phyloP scores from a whole-genome alignment of 92 coral and sea anemone genomes.

The Parazoanthus swiftii region DNA sequence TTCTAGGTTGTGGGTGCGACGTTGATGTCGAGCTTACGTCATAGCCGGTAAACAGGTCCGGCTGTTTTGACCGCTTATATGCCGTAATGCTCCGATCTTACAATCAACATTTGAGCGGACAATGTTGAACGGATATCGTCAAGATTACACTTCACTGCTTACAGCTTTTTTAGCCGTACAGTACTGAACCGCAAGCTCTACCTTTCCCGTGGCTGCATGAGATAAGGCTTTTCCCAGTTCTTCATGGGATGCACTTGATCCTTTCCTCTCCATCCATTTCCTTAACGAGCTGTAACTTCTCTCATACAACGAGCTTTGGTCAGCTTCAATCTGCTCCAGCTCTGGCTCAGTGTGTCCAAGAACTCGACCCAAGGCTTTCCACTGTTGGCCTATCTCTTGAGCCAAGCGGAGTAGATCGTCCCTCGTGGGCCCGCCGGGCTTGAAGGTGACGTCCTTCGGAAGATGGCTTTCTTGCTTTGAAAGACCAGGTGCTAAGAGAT shows the following conservation, averaged over 20 bases:
- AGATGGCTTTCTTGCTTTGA: neutral
- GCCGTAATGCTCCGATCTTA: too few relatives aligned
- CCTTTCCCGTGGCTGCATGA: slow-evolving; percentile 24
- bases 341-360: slow-evolving; percentile 15
- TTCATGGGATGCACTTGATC: slow-evolving; percentile 28
- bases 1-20: too few relatives aligned
- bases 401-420: slow-evolving; percentile 23
- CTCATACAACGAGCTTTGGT: slow-evolving; percentile 39
- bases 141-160: neutral
- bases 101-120: too few relatives aligned
- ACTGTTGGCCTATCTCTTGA: slow-evolving; percentile 18
- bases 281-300: slow-evolving; percentile 39
- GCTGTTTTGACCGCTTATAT: too few relatives aligned
- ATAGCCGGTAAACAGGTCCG: too few relatives aligned
- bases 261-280: slow-evolving; percentile 21
- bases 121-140: too few relatives aligned
- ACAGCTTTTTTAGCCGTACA: slow-evolving; percentile 9
- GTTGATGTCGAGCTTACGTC: too few relatives aligned
- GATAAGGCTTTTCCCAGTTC: slow-evolving; percentile 30
- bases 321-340: slow-evolving; percentile 40
- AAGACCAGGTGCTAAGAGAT: neutral
- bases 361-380: slow-evolving; percentile 50
- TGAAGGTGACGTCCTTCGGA: neutral
- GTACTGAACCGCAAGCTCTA: slow-evolving; percentile 4
- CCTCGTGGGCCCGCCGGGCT: neutral